phyloP scores from a whole-genome alignment of 2,797 vertebrate genomes.

The Rhynchotus rufescens region DNA sequence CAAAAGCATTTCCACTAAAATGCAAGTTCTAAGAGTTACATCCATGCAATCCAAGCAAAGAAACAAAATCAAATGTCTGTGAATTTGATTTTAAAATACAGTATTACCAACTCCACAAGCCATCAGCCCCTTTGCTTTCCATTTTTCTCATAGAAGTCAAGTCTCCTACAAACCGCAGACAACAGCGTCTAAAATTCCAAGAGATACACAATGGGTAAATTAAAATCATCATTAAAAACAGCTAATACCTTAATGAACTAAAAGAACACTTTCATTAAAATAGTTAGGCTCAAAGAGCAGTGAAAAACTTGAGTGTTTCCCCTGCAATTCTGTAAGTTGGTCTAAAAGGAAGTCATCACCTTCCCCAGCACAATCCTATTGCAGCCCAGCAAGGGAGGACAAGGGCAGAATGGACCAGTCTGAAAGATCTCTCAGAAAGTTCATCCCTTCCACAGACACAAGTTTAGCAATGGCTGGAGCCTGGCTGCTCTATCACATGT shows the following conservation, averaged over 20 bases:
- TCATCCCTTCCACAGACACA: background rate
- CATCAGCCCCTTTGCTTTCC: background rate
- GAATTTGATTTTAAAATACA: slow-evolving; percentile 5
- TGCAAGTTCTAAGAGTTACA: background rate
- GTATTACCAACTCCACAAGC: background rate
- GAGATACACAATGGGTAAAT: background rate
- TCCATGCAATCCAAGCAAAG: background rate
- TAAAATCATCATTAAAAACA: background rate
- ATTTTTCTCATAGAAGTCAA: background rate
- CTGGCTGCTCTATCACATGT: background rate
- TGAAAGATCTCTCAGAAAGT: background rate
- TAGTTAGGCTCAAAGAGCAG: background rate
- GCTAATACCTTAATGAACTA: background rate
- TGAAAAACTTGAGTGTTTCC: background rate
- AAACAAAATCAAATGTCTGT: background rate
- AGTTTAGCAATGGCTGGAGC: background rate
- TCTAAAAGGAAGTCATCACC: background rate
- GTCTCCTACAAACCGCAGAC: background rate
- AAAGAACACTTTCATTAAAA: background rate
- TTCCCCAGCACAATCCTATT: background rate
- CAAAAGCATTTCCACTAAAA: slow-evolving; percentile 4
- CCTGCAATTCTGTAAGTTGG: background rate
- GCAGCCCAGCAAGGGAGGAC: background rate
- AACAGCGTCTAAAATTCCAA: background rate
- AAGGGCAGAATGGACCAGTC: background rate